Percentiles rank a stretch among this genome's conserved stretches.
phyloP scores from a whole-genome alignment of 2,888 invertebrate genomes.

The Dynastes tityus region DNA sequence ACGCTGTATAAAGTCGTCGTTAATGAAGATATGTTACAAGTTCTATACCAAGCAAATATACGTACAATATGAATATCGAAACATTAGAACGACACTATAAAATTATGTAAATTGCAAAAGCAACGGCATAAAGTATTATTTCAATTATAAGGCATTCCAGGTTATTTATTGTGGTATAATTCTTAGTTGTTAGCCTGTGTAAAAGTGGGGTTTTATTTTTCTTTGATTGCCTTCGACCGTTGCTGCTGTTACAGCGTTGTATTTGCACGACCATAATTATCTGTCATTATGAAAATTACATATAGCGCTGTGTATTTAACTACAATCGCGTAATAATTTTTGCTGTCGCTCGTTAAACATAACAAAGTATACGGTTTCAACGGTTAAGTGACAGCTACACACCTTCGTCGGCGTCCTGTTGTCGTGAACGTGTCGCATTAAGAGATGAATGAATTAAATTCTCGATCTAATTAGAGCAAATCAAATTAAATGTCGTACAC shows the following conservation, averaged over 20 bases:
- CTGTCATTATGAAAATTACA: constrained; percentile 40
- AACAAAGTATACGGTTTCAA: constrained; percentile 31
- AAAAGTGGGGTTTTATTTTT: constrained; percentile 33
- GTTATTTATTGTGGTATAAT: constrained; percentile 42
- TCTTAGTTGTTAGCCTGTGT: not conserved
- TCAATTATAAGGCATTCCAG: constrained; percentile 28
- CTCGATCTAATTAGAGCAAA: constrained; percentile 3
- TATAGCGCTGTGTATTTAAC: constrained; percentile 30
- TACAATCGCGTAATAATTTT: constrained; percentile 42
- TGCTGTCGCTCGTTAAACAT: constrained; percentile 37
- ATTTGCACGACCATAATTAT: constrained; percentile 37
- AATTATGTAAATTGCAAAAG: constrained; percentile 8
- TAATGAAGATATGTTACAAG: not conserved
- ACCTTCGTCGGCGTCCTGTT: constrained; percentile 8
- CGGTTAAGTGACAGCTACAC: constrained; percentile 17
- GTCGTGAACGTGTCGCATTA: not conserved
- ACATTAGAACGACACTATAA: not conserved
- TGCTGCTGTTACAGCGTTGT: not conserved
- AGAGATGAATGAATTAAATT: constrained; percentile 1
- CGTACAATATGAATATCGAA: not conserved
- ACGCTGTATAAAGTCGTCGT: no score
- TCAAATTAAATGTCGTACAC: constrained; percentile 4
- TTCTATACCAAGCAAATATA: no score
- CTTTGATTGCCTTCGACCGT: not conserved
- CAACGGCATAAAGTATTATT: constrained; percentile 22